These are phyloP conservation scores for Sula dactylatra DNA, from an alignment of 2,113 vertebrate species.

Conservation along the genomic window DNA sequence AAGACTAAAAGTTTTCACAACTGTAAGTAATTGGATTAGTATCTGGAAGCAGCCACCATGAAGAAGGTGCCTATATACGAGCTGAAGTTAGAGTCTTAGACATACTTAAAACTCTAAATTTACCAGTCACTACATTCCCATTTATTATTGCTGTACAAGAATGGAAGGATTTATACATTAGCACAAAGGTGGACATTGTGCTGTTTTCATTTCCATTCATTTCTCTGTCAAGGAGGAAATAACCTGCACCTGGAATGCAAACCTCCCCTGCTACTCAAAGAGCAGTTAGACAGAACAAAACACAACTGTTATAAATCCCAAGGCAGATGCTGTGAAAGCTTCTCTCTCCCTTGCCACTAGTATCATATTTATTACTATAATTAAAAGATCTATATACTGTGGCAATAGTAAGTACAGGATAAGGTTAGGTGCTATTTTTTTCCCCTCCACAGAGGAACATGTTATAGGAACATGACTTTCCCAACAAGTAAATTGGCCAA, in stretches of 20 bases:
- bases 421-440: neutral
- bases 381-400: neutral
- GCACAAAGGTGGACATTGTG: neutral
- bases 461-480: neutral
- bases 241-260: constrained; percentile 17
- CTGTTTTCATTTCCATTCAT: neutral
- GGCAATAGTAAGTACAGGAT: neutral
- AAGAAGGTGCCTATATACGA: neutral
- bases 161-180: neutral
- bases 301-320: constrained; percentile 8
- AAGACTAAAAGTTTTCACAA: constrained; percentile 9
- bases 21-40: neutral
- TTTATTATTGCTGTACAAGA: neutral
- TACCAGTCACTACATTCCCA: neutral
- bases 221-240: constrained; percentile 30
- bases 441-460: neutral
- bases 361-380: neutral
- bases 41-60: neutral
- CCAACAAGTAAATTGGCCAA: neutral
- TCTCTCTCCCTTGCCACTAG: neutral
- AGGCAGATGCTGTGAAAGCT: neutral
- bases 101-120: neutral
- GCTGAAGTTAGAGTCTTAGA: neutral
- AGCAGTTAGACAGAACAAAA: neutral
- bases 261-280: neutral